These are phyloP conservation scores for Hemiscyllium ocellatum DNA, from an alignment of 2,113 vertebrate genomes.

Conservation along the genomic window DNA sequence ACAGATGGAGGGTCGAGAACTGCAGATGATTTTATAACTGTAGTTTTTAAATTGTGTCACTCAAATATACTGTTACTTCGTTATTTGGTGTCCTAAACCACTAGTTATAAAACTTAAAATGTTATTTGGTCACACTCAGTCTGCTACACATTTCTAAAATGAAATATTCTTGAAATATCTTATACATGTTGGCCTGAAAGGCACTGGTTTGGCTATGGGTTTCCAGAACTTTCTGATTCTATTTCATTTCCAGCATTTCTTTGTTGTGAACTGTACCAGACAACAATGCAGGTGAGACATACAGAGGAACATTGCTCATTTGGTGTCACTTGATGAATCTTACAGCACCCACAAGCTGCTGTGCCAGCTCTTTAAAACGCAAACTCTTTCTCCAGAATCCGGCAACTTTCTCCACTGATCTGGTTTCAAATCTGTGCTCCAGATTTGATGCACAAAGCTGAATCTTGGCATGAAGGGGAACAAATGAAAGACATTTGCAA, in stretches of 20 bases:
- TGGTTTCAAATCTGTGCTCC: neutral
- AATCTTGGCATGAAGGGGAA: neutral
- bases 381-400: neutral
- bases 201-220: neutral
- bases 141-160: too few species aligned
- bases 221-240: neutral
- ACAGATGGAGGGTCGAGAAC: neutral
- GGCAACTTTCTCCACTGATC: neutral
- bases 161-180: neutral
- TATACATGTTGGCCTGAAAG: neutral
- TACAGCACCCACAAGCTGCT: neutral
- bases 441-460: too few species aligned
- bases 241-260: neutral
- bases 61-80: neutral
- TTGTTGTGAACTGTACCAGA: neutral
- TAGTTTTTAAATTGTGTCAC: neutral
- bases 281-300: neutral
- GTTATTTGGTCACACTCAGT: neutral
- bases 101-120: neutral
- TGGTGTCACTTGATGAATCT: neutral
- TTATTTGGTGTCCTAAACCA: neutral
- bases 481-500: neutral
- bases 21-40: neutral
- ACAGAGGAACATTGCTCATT: neutral
- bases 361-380: neutral